A percentile compares a stretch with the other conserved stretches of the same genome.
Conservation (phyloP, 2,797 vertebrate genomes). For the Yasuhikotakia modesta region DNA sequence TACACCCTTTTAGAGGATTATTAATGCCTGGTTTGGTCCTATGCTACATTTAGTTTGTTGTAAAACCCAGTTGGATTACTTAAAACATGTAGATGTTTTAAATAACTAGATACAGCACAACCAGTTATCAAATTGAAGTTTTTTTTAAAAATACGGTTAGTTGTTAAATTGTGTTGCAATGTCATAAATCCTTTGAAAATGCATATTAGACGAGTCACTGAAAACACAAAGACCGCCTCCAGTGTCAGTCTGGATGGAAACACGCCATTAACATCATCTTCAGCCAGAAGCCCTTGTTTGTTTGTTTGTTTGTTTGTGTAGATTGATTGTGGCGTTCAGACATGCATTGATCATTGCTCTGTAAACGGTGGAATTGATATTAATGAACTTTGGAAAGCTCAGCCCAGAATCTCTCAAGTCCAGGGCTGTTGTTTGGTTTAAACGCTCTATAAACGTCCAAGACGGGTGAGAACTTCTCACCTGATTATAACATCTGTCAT, state of each 20-base stretch:
- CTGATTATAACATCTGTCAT: slow-evolving; percentile 53
- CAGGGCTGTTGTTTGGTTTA: slow-evolving; percentile 11
- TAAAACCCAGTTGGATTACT: not conserved
- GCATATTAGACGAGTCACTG: no score
- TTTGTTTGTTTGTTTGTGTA: not conserved
- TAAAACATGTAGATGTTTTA: not conserved
- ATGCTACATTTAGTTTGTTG: not conserved
- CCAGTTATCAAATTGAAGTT: no score
- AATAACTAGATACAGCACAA: not conserved
- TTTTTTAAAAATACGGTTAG: no score
- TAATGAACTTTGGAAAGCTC: slow-evolving; percentile 31
- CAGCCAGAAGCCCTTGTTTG: slow-evolving; percentile 6
- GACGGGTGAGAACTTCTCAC: slow-evolving; percentile 14
- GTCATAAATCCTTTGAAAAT: no score
- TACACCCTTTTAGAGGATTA: slow-evolving; percentile 18
- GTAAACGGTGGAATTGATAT: slow-evolving; percentile 32
- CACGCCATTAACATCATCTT: not conserved
- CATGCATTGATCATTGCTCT: not conserved
- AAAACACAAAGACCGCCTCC: no score
- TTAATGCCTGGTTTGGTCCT: not conserved
- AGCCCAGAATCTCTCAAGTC: not conserved
- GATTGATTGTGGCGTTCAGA: slow-evolving; percentile 30
- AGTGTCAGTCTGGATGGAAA: not conserved
- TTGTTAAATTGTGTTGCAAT: no score
- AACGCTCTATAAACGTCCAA: slow-evolving; percentile 24